Evolutionary conservation across 1,140 invertebrate genomes (phyloP).

Genomic region (Papilio helenus): DNA sequence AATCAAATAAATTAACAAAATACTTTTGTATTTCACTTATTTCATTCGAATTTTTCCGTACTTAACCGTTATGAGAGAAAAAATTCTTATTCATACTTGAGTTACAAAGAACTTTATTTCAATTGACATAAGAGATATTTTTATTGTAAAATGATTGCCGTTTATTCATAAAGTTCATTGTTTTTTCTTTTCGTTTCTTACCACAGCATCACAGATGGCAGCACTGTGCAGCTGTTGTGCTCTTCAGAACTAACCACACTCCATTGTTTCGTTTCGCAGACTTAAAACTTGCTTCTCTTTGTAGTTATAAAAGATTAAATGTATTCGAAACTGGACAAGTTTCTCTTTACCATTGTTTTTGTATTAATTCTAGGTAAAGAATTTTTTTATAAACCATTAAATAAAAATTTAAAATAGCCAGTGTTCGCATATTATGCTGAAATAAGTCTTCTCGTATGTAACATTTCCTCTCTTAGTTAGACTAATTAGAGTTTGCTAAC

Average conservation of each 20-base stretch:
- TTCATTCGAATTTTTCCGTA: too few species aligned
- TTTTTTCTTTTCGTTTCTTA: constrained; percentile 1
- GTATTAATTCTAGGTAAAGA: constrained; percentile 9
- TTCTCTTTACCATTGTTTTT: constrained; percentile 22
- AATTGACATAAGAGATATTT: background rate
- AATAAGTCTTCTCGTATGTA: too few species aligned
- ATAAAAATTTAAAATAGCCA: background rate
- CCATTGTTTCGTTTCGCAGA: constrained; percentile 12
- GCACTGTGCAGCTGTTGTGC: constrained; percentile 14
- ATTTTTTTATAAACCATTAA: background rate
- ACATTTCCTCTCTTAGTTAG: background rate
- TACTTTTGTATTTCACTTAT: too few species aligned
- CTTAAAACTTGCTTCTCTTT: constrained; percentile 29
- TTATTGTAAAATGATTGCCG: background rate
- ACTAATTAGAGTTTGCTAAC: background rate
- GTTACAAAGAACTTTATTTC: background rate
- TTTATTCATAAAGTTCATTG: background rate
- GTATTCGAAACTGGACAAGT: constrained; percentile 34
- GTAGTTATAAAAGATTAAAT: constrained; percentile 35
- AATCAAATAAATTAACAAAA: too few species aligned
- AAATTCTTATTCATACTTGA: background rate
- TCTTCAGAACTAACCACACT: constrained; percentile 22
- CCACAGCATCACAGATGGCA: background rate
- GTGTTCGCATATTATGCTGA: background rate
- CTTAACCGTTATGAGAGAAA: too few species aligned